Evolutionary conservation across 2,113 vertebrate genomes (phyloP).

Genomic region (Antechinus stuartii): DNA sequence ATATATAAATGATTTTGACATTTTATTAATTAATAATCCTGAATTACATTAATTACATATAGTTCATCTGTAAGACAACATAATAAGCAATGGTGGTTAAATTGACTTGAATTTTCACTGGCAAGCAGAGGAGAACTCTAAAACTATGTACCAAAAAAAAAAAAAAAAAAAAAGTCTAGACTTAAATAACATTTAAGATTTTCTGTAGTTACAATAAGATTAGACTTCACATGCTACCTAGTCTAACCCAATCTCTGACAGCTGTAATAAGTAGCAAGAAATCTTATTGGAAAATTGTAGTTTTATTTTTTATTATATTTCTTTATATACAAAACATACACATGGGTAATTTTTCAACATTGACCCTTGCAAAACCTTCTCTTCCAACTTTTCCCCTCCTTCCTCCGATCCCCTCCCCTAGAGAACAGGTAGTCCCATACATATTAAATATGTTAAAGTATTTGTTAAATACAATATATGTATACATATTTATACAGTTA

Average conservation of each 20-base stretch:
- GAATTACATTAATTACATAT: neutral
- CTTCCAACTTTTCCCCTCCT: no score
- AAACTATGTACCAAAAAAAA: slow-evolving; percentile 33
- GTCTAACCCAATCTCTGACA: neutral
- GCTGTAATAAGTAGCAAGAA: neutral
- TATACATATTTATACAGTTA: no score
- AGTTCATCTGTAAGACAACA: neutral
- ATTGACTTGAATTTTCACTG: slow-evolving; percentile 40
- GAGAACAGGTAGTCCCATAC: no score
- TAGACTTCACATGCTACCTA: neutral
- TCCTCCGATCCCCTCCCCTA: no score
- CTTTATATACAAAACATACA: no score
- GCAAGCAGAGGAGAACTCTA: slow-evolving; percentile 35
- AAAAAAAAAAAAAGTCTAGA: slow-evolving; percentile 34
- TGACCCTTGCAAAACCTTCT: no score
- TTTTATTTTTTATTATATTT: neutral
- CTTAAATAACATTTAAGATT: neutral
- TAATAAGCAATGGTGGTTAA: slow-evolving; percentile 15
- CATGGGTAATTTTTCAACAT: no score
- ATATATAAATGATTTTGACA: neutral
- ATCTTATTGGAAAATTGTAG: neutral
- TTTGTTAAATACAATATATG: no score
- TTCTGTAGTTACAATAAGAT: slow-evolving; percentile 37
- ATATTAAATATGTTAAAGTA: no score
- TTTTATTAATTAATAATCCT: neutral